phyloP scores from a whole-genome alignment of 1,140 invertebrate species.

The Trachymyrmex cornetzi region DNA sequence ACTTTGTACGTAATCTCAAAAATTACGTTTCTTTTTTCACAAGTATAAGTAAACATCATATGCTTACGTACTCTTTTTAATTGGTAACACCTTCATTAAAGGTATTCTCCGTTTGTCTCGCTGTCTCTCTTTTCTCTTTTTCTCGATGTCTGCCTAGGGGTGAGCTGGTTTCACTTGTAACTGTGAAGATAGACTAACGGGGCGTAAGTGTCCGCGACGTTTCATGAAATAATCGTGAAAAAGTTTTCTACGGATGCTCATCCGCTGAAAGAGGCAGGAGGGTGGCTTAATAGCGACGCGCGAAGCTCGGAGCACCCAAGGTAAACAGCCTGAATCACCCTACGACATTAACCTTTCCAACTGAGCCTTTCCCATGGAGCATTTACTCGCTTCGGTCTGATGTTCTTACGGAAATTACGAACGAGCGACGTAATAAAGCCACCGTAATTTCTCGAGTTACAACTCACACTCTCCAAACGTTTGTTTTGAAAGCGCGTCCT shows the following conservation, averaged over 20 bases:
- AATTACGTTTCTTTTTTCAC: background rate
- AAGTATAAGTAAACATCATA: background rate
- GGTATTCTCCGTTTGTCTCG: background rate
- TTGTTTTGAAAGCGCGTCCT: background rate
- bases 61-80: conserved; percentile 3
- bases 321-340: conserved; percentile 61
- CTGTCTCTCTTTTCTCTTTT: background rate
- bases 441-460: conserved; percentile 56
- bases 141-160: background rate
- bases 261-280: conserved; percentile 26
- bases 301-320: conserved; percentile 42
- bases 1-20: background rate
- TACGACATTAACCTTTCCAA: conserved; percentile 60
- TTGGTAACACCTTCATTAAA: conserved; percentile 9
- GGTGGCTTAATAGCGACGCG: conserved; percentile 53
- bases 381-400: conserved; percentile 47
- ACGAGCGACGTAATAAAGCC: conserved; percentile 48
- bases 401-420: conserved; percentile 59
- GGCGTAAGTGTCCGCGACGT: conserved; percentile 55
- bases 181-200: conserved; percentile 41
- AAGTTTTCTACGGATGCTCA: conserved; percentile 53
- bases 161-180: conserved; percentile 7
- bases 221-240: conserved; percentile 65
- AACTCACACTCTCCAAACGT: conserved; percentile 13
- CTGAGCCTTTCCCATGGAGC: conserved; percentile 56